Percentiles rank a stretch among this genome's conserved stretches.
These are phyloP conservation scores for Lasioglossum figueresi DNA, from an alignment of 2,888 invertebrate genomes.

Conservation along the genomic window DNA sequence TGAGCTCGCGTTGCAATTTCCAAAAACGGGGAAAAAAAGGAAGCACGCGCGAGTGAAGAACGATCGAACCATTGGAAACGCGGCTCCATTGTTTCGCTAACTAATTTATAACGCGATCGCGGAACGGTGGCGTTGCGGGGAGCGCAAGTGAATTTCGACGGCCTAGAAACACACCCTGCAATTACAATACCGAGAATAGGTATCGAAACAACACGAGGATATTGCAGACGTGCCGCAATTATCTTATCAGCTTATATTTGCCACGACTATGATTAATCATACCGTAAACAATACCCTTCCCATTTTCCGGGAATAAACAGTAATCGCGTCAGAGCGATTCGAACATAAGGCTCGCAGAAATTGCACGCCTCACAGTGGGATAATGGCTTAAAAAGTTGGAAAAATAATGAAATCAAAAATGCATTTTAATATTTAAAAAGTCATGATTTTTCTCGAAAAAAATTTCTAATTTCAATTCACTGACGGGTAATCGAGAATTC, in stretches of 20 bases:
- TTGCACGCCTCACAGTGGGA: too few relatives aligned
- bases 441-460: too few relatives aligned
- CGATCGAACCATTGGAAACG: slow-evolving; percentile 10
- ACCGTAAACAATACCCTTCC: slow-evolving; percentile 27
- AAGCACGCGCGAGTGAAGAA: neutral
- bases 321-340: slow-evolving; percentile 9
- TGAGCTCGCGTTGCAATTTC: neutral
- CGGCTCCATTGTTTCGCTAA: slow-evolving; percentile 23
- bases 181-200: slow-evolving; percentile 37
- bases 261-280: slow-evolving; percentile 43
- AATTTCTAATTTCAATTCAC: too few relatives aligned
- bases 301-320: neutral
- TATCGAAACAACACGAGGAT: slow-evolving; percentile 48
- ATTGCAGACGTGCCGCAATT: slow-evolving; percentile 50
- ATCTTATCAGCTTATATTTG: slow-evolving; percentile 55
- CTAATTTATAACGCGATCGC: slow-evolving; percentile 39
- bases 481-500: too few relatives aligned
- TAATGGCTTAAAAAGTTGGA: too few relatives aligned
- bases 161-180: slow-evolving; percentile 24
- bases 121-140: slow-evolving; percentile 7
- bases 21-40: neutral
- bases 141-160: slow-evolving; percentile 26
- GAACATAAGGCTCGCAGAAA: neutral
- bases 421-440: too few relatives aligned
- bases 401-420: too few relatives aligned